A percentile compares a stretch with the other conserved stretches of the same genome.
Conservation (phyloP, 2,797 vertebrate genomes). For the Paguma larvata region DNA sequence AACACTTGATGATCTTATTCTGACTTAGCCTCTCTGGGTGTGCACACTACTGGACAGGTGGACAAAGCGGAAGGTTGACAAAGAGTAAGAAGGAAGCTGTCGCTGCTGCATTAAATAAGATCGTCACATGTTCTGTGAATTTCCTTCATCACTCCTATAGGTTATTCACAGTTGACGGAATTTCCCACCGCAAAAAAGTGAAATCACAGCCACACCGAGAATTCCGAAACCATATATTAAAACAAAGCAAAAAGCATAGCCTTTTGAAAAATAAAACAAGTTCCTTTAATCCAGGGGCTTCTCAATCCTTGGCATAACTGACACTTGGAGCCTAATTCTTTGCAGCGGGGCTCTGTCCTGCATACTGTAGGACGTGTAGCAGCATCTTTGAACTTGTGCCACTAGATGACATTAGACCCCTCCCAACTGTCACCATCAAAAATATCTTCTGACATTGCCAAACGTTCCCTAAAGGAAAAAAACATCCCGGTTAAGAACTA, state of each 20-base stretch:
- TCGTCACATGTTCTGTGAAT: neutral
- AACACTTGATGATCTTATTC: neutral
- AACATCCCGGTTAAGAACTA: neutral
- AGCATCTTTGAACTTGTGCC: neutral
- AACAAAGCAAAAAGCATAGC: neutral
- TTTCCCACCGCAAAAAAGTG: constrained; percentile 30
- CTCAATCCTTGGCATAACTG: neutral
- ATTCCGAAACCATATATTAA: constrained; percentile 43
- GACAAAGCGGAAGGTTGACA: neutral
- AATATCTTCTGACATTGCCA: neutral
- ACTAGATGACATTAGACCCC: neutral
- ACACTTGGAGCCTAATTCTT: neutral
- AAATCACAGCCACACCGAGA: constrained; percentile 44
- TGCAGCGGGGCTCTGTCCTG: neutral
- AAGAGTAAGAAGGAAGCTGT: neutral
- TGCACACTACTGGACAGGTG: neutral
- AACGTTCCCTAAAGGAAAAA: neutral
- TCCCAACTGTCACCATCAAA: neutral
- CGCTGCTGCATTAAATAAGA: neutral
- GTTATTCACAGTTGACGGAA: constrained; percentile 46
- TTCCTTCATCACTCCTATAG: neutral
- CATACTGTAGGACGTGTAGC: neutral
- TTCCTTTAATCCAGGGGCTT: neutral
- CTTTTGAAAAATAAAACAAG: constrained; percentile 51
- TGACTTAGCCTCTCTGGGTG: neutral